These are phyloP conservation scores for Plotosus lineatus DNA, from an alignment of 2,113 vertebrate species.

Conservation along the genomic window DNA sequence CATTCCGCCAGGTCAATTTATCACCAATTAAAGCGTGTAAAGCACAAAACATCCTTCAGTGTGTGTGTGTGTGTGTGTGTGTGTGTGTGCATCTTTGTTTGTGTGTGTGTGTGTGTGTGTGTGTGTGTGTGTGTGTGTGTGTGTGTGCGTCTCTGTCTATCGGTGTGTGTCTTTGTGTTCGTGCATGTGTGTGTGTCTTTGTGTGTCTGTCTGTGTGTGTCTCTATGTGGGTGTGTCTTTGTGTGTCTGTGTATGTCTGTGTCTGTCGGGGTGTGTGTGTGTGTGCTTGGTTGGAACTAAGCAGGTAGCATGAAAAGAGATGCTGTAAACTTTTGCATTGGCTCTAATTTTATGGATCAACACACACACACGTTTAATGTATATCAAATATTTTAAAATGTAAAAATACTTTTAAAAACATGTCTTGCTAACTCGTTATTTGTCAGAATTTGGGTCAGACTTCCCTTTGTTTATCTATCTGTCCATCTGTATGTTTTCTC, in stretches of 20 bases:
- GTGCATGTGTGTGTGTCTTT: no score
- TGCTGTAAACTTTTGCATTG: slow-evolving; percentile 99
- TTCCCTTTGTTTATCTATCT: neutral
- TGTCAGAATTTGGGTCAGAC: neutral
- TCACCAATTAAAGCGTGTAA: slow-evolving; percentile 97
- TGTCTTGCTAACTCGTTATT: neutral
- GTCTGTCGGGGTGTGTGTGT: neutral
- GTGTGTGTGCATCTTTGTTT: slow-evolving; percentile 60
- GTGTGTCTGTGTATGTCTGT: slow-evolving; percentile 71
- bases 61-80: slow-evolving; percentile 45
- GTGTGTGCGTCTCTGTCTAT: no score
- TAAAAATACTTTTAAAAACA: no score
- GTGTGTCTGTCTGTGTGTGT: no score
- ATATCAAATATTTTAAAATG: no score
- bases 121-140: slow-evolving; percentile 71
- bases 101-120: slow-evolving; percentile 45
- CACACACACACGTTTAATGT: neutral
- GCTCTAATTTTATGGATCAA: slow-evolving; percentile 83
- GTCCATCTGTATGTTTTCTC: neutral
- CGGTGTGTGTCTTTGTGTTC: no score
- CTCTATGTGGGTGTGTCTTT: slow-evolving; percentile 42
- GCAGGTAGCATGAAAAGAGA: slow-evolving; percentile 90
- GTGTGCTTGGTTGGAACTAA: slow-evolving; percentile 71
- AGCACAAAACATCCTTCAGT: slow-evolving; percentile 92
- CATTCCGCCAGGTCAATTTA: slow-evolving; percentile 94